Base-by-base conservation (phyloP, 2,888 invertebrate genomes). In the Archaeoteleia sp. region DNA sequence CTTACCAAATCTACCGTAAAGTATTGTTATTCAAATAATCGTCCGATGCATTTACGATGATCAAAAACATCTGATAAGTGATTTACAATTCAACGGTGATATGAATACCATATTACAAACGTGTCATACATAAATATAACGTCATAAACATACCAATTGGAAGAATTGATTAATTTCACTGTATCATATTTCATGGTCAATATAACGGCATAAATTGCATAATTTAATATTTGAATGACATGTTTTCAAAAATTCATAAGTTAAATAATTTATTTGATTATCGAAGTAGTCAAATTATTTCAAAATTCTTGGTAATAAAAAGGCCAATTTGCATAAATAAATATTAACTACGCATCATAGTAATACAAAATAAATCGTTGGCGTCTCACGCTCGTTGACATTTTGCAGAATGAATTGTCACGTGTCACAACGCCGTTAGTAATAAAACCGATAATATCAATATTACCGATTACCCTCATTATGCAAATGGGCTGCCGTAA, bases 21-120 rank as follows among this genome's bases (percentile, higher is more conserved):
- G 75, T 61, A 82, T 83, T 83, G 82, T 83, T 76, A 83, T 83
- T 83, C 78, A 82, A 83, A 83, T 83, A 42, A 43, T 55, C 49
- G 43, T n/a, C 46, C 46, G 49, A 67, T 66, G 53, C 54, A 42
- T 53, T 63, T 15, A 55, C 45, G 54, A 49, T 39, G 62, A 68
- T 71, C 49, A 66, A 55, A 55, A 53, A 42, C 54, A 49, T 42
- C 42, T 27, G 54, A 55, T 45, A 27, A 45, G 51, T 51, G 65
- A 65, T 65, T 65, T 63, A 63, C 63, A 30, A 55, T 43, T 63
- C 49, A 32, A 30, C 43, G 23, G 34, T 37, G 32, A 15, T 63
- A 23, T 55, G 46, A 55, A 43, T 43, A 37, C 13, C 5, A 30
- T 43, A 55, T 55, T 30, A 51, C 57, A 46, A 57, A 49, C 57